Percentiles rank a stretch among this genome's conserved stretches.
Conservation (phyloP, 53 echinoderm and acorn worm species). For the Holothuria scabra region DNA sequence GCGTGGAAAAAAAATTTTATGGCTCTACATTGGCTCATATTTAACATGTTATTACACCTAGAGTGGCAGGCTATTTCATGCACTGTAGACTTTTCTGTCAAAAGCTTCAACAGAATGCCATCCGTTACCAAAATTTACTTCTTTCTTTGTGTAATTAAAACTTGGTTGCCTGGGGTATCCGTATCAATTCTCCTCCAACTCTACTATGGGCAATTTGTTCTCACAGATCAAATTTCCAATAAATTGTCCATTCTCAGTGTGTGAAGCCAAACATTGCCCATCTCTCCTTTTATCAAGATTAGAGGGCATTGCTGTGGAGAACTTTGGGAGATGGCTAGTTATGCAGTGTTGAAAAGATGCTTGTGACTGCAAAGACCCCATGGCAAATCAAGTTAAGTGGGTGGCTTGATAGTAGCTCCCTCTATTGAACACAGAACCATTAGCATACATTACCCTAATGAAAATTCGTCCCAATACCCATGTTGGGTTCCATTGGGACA, state of each 20-base stretch:
- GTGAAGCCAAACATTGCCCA: slow-evolving; percentile 12
- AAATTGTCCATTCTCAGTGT: slow-evolving; percentile 28
- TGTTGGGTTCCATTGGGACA: too few species aligned
- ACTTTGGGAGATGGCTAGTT: too few species aligned
- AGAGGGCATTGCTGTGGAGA: too few species aligned
- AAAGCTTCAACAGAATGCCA: slow-evolving; percentile 1
- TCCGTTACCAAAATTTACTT: background rate
- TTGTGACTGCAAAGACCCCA: too few species aligned
- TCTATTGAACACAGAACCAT: too few species aligned
- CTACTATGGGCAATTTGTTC: slow-evolving; percentile 40
- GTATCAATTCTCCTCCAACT: slow-evolving; percentile 17
- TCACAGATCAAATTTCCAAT: slow-evolving; percentile 21
- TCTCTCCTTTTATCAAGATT: slow-evolving; percentile 3
- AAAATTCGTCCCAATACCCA: too few species aligned
- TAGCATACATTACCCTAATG: too few species aligned
- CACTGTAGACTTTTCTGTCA: slow-evolving; percentile 2
- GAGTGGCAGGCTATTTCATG: slow-evolving; percentile 33
- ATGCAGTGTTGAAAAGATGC: too few species aligned
- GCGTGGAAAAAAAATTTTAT: background rate
- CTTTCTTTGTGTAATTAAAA: slow-evolving; percentile 34
- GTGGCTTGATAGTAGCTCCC: too few species aligned
- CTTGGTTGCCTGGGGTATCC: slow-evolving; percentile 15
- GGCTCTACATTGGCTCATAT: slow-evolving; percentile 30
- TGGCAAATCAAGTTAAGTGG: too few species aligned
- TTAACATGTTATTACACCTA: background rate